Base-by-base conservation (phyloP, 2,888 invertebrate genomes). In the Agrochola lota region DNA sequence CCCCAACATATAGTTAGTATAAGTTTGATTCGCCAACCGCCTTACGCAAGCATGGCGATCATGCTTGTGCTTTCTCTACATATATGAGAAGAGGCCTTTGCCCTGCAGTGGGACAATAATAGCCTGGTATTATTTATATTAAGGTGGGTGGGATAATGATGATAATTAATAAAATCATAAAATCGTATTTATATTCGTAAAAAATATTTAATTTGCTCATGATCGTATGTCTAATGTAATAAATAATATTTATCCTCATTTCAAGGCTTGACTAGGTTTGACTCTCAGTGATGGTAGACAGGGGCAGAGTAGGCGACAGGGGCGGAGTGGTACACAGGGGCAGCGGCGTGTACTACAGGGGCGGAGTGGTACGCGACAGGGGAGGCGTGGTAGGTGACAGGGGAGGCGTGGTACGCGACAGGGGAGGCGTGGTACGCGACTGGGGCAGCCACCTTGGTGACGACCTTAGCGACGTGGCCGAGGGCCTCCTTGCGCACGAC, bases 401-500 rank as follows among this genome's bases (percentile, higher is more conserved):
- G 70, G 15, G 90, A 81, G 15, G 86, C 59, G 62, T 77, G 69
- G 79, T 93, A 90, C 8, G 88, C 90, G 0, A 92, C 89, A 8
- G 93, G 93, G 23, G 92, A 90, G 4, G 59, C 87, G n/a, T 90
- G 87, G 67, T 90, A 86, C 15, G 90, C 87, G 0, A 87, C 78
- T 23, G 92, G 91, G 7, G 89, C 30, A 30, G 30, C 89, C 9
- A 89, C 83, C 70, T 91, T 90, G n/a, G 90, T 89, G 20, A 90
- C 91, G 15, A 92, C 89, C 85, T 92, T 93, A 82, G 94, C 92
- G 70, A 92, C 92, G 91, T 88, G 92, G n/a, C 83, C 91, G 89
- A 95, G 89, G 64, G 96, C 94, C 81, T 95, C 95, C 84, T 91
- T 94, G 90, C 92, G 94, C 9, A 97, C 97, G 55, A 97, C 95